Conservation (phyloP, 2,113 vertebrate species). For the Apteryx owenii region DNA sequence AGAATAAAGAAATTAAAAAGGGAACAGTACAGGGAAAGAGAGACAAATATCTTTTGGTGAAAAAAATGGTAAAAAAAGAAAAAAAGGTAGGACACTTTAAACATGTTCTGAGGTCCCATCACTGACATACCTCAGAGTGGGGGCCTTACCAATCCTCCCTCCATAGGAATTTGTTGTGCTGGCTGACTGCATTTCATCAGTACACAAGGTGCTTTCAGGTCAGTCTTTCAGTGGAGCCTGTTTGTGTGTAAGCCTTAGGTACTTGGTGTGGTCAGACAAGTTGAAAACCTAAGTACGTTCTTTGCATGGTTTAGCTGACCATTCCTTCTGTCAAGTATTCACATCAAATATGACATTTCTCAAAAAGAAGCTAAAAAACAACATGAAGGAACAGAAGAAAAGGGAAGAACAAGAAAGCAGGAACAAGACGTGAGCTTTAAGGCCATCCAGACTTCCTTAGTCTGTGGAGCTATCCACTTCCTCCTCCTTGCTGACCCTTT, state of each 20-base stretch:
- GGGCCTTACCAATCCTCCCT: not conserved
- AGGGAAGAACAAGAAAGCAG: not conserved
- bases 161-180: not conserved
- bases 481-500: not conserved
- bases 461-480: not conserved
- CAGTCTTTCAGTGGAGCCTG: not conserved
- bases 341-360: not conserved
- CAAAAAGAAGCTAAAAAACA: not conserved
- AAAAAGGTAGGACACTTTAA: not conserved
- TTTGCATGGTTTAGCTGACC: not conserved
- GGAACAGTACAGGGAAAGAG: not conserved
- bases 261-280: not conserved
- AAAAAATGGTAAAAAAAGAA: not conserved
- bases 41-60: not conserved
- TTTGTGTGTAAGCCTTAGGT: not conserved
- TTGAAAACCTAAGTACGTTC: not conserved
- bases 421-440: not conserved
- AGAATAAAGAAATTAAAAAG: not conserved
- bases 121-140: not conserved
- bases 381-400: not conserved
- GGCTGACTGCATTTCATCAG: not conserved
- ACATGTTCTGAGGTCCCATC: not conserved
- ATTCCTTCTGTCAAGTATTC: not conserved
- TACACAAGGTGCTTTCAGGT: not conserved
- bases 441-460: not conserved